phyloP scores from a whole-genome alignment of 2,888 invertebrate species.

The Plusia festucae region DNA sequence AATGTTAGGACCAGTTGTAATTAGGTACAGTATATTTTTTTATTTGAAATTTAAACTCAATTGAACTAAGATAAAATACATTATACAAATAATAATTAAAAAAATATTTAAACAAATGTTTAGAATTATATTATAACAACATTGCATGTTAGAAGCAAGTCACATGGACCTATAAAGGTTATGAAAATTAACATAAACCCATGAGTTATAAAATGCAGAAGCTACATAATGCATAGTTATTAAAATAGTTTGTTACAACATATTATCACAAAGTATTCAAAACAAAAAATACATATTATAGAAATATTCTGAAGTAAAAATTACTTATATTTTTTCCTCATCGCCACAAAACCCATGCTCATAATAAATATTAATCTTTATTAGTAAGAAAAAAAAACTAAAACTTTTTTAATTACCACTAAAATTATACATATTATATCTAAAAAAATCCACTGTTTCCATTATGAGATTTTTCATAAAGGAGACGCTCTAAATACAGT shows the following conservation, averaged over 20 bases:
- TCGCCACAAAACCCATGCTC: too few relatives aligned
- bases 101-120: too few relatives aligned
- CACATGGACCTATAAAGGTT: constrained; percentile 25
- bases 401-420: not conserved
- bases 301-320: too few relatives aligned
- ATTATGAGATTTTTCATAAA: constrained; percentile 11
- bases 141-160: not conserved
- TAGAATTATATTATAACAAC: not conserved
- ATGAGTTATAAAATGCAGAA: not conserved
- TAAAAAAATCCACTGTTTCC: not conserved
- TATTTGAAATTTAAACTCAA: not conserved
- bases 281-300: too few relatives aligned
- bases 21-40: not conserved
- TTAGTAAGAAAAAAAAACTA: too few relatives aligned
- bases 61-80: not conserved
- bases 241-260: too few relatives aligned
- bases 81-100: not conserved
- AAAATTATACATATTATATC: too few relatives aligned
- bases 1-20: not conserved
- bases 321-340: too few relatives aligned
- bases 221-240: too few relatives aligned
- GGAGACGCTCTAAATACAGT: not conserved
- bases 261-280: too few relatives aligned
- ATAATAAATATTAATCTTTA: too few relatives aligned
- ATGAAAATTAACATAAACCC: constrained; percentile 14